Evolutionary conservation across 2,113 vertebrate genomes (phyloP).

Genomic region (Chauna torquata): DNA sequence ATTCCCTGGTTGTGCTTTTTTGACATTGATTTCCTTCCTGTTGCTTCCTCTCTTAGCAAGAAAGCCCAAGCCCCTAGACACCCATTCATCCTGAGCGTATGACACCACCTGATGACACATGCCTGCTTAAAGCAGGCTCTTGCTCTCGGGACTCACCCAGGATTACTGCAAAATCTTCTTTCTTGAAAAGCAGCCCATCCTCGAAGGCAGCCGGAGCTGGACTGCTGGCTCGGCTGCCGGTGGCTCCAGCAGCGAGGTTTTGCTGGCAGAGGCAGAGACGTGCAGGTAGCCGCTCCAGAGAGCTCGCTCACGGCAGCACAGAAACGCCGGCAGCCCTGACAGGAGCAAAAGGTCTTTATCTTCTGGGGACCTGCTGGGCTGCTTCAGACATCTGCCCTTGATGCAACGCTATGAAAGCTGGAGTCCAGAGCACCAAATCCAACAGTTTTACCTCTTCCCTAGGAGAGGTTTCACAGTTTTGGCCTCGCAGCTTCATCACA

Average conservation of each 20-base stretch:
- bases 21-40: background rate
- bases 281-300: background rate
- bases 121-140: background rate
- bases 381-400: background rate
- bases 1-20: background rate
- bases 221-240: background rate
- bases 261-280: background rate
- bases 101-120: background rate
- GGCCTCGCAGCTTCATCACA: background rate
- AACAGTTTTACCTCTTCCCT: background rate
- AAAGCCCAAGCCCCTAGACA: background rate
- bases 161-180: background rate
- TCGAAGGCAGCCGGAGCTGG: fast-evolving
- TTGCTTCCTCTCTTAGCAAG: background rate
- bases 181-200: background rate
- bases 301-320: background rate
- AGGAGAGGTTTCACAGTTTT: fast-evolving
- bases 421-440: background rate
- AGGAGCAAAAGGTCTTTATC: background rate
- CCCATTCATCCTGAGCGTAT: background rate
- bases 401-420: fast-evolving
- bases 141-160: background rate
- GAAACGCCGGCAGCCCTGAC: background rate
- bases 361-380: background rate
- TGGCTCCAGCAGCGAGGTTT: fast-evolving